These are phyloP conservation scores for Netelia inedita DNA, from an alignment of 2,888 invertebrate genomes.

Conservation along the genomic window DNA sequence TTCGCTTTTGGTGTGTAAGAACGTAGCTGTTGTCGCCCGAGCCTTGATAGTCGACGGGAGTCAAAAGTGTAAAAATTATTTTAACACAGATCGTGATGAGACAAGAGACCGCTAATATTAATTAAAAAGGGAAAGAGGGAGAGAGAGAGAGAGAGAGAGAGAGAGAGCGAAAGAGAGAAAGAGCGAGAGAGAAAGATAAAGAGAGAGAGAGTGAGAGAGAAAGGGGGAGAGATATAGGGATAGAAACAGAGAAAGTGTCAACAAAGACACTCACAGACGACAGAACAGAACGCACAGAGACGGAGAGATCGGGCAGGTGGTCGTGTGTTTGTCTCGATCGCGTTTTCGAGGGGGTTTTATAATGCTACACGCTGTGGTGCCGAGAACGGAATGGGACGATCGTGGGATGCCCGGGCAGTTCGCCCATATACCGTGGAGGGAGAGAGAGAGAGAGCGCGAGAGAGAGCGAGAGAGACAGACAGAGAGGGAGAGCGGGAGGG, in stretches of 20 bases:
- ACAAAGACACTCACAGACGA: neutral
- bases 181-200: constrained; percentile 66
- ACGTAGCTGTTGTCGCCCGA: no score
- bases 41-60: no score
- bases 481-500: constrained; percentile 47
- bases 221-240: constrained; percentile 66
- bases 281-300: constrained; percentile 29
- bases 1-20: no score
- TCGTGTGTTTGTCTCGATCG: constrained; percentile 70
- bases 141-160: constrained; percentile 71
- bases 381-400: constrained; percentile 85
- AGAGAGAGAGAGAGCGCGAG: constrained; percentile 72
- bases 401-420: constrained; percentile 85
- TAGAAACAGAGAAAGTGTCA: constrained; percentile 62
- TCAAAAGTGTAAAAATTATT: neutral
- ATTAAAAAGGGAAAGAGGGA: constrained; percentile 52
- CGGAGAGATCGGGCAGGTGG: constrained; percentile 71
- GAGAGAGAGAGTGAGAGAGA: constrained; percentile 71
- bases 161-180: constrained; percentile 67
- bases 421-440: constrained; percentile 80
- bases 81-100: neutral
- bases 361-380: constrained; percentile 84
- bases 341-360: constrained; percentile 72
- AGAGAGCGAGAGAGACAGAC: constrained; percentile 30
- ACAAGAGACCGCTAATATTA: neutral